phyloP scores from a whole-genome alignment of 2,888 invertebrate species.

The Falcaria lacertinaria region DNA sequence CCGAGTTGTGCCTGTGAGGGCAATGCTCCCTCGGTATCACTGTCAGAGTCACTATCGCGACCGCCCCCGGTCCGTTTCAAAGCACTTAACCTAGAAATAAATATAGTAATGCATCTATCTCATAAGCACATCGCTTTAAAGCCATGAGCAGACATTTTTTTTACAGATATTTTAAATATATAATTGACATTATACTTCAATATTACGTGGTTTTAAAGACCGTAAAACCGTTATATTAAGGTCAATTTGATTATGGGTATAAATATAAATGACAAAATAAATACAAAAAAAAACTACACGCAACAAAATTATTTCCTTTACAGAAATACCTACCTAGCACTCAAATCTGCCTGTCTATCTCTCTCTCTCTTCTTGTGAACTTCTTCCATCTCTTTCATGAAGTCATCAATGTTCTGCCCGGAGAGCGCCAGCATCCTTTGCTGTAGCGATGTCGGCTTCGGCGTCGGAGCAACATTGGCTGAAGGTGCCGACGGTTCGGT shows the following conservation, averaged over 20 bases:
- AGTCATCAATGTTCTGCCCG: conserved; percentile 94
- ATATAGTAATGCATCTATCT: no score
- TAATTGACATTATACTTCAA: no score
- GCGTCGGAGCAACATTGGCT: conserved; percentile 78
- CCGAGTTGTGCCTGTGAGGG: conserved; percentile 12
- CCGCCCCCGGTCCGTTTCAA: conserved; percentile 46
- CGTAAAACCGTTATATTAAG: no score
- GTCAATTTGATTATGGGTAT: no score
- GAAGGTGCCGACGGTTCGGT: conserved; percentile 42
- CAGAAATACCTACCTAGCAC: conserved; percentile 53
- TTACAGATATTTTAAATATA: no score
- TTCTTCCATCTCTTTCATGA: conserved; percentile 95
- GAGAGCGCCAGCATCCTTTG: conserved; percentile 93
- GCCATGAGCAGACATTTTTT: no score
- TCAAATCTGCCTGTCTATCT: conserved; percentile 82
- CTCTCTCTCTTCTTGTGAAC: conserved; percentile 87
- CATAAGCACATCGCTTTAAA: no score
- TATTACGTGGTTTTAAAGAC: no score
- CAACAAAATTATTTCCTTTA: no score
- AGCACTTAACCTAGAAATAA: conserved; percentile 44
- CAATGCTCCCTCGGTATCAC: conserved; percentile 40
- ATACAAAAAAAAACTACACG: no score
- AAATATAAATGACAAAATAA: no score
- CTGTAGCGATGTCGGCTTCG: conserved; percentile 89
- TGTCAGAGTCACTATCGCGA: conserved; percentile 62